Base-by-base conservation (phyloP, 1,140 invertebrate species). In the Drosophila ambigua region DNA sequence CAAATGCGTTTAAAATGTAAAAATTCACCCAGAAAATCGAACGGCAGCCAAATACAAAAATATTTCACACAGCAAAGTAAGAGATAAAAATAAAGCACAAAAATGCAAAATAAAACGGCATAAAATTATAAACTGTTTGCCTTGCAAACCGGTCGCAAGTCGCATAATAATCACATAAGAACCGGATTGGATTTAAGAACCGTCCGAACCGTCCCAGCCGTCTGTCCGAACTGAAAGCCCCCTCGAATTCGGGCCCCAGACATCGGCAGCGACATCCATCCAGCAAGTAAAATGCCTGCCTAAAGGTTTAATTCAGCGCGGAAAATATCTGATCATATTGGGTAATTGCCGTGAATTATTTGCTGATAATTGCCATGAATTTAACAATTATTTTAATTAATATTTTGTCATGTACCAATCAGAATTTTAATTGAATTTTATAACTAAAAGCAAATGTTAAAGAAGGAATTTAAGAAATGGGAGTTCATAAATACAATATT, bases 1-100 rank as follows among this genome's bases (percentile, higher is more conserved):
- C 79, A 82, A 82, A 82, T 82, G 63, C 59, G 78, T 72, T 81
- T 51, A 48, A 81, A 75, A 80, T 76, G 61, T 71, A 68, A 62
- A 81, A 68, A 68, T 41, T 24, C 43, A 53, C 2, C 11, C 52
- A 57, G n/a, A 55, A 64, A 75, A 69, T 66, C 28, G 23, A 69
- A 41, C 62, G 58, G 58, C 58, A 74, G 16, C 16, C 16, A 11
- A 23, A 20, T 52, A 13, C 3, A 35, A 26, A 72, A 59, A 77
- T 69, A 65, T 39, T 53, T 45, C 26, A 31, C 24, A 55, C n/a
- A 59, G 44, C 57, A 62, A 49, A 49, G 61, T 23, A 61, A 50
- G 35, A 60, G 49, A 39, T 39, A 39, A 39, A 39, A 44, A 55
- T 71, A 39, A 64, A 74, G 23, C 55, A 52, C 43, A 61, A 63